Evolutionary conservation across 2,113 vertebrate species (phyloP), one percentile per base, ranked within the genome.

Genomic region (Nannobrachium achirus): DNA sequence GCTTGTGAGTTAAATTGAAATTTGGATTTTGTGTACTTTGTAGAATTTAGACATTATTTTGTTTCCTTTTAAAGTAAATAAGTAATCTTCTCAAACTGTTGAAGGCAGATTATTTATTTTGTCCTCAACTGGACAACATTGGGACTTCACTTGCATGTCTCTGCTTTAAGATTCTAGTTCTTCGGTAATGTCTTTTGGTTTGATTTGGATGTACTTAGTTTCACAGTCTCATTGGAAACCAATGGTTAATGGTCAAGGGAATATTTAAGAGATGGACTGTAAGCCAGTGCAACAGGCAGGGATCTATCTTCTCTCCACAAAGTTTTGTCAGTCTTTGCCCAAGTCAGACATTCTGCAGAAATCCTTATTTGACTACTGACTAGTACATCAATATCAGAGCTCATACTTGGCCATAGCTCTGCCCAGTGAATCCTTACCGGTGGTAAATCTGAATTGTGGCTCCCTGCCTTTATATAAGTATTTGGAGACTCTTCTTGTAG

Each of bases 351-450:
- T 67, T 42, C 79, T 9, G 15, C 72, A 77, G 72, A 75, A 51
- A 66, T 68, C 60, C 66, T 81, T 46, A 79, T 78, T 73, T 72
- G 69, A 69, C 75, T 72, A 55, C 70, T 73, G 79, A 74, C 42
- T 75, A n/a, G n/a, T n/a, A 46, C 66, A 64, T 80, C 63, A 74
- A 55, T 73, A 75, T 65, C 74, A 55, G 40, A n/a, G 44, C 69
- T 72, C 67, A 78, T 75, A 73, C 39, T 52, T 52, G 59, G 68
- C 57, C 56, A 45, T 56, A 40, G 71, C 64, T 66, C 20, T 48
- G 55, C 55, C 61, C 19, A 49, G 56, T 20, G 41, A 41, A 19
- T 52, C 16, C 71, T 82, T 63, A 44, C 18, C 40, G 25, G 45
- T 2, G 53, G 53, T 41, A 4, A 8, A 48, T 4, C 45, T 48